Evolutionary conservation across 2,888 invertebrate genomes (phyloP).

Genomic region (Sycophila texana): DNA sequence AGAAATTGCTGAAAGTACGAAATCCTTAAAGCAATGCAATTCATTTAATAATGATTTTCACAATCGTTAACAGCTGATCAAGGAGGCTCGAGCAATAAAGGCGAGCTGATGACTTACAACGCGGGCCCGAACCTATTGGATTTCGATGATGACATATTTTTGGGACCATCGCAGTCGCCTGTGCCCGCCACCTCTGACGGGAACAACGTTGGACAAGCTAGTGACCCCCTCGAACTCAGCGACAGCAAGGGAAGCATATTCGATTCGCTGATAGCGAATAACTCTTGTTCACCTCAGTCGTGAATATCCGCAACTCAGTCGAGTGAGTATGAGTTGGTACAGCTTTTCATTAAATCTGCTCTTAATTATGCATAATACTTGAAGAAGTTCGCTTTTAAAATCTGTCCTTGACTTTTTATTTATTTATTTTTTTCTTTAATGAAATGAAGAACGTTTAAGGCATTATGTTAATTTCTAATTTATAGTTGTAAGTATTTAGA

Average conservation of each 20-base stretch:
- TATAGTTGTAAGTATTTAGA: too few relatives aligned
- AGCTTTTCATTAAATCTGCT: too few relatives aligned
- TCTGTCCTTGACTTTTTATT: too few relatives aligned
- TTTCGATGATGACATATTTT: slow-evolving; percentile 71
- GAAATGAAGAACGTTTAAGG: too few relatives aligned
- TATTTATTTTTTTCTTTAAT: not conserved
- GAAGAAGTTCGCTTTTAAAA: too few relatives aligned
- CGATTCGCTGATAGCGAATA: slow-evolving; percentile 62
- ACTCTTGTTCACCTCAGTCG: slow-evolving; percentile 59
- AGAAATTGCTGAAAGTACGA: not conserved
- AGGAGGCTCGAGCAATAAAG: slow-evolving; percentile 61
- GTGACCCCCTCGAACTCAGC: slow-evolving; percentile 62
- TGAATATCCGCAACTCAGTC: slow-evolving; percentile 26
- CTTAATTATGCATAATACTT: too few relatives aligned
- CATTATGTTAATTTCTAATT: too few relatives aligned
- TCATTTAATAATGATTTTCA: too few relatives aligned
- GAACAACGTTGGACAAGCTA: slow-evolving; percentile 56
- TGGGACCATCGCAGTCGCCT: slow-evolving; percentile 63
- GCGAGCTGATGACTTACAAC: slow-evolving; percentile 72
- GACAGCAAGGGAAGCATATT: slow-evolving; percentile 67
- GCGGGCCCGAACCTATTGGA: slow-evolving; percentile 67
- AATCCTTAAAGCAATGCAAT: too few relatives aligned
- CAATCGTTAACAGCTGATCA: slow-evolving; percentile 53
- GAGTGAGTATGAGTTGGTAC: slow-evolving; percentile 24
- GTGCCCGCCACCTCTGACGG: slow-evolving; percentile 56